Conservation (phyloP, 1,140 invertebrate species). For the Zaprionus capensis region DNA sequence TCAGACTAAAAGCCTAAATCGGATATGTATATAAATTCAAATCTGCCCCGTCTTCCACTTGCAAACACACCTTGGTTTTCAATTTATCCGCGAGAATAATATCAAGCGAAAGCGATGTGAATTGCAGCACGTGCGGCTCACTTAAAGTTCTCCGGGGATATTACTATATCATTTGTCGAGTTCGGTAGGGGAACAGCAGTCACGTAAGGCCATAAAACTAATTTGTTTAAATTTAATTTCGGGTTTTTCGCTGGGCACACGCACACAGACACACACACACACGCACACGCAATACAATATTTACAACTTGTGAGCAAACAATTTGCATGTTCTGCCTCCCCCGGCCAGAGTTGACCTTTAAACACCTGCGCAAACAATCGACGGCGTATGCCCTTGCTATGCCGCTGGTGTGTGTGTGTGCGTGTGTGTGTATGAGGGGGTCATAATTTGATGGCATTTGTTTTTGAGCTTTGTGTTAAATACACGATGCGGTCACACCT, state of each 20-base stretch:
- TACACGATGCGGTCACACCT: conserved; percentile 73
- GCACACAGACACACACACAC: too few relatives aligned
- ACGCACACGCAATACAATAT: conserved; percentile 65
- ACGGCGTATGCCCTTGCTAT: not conserved
- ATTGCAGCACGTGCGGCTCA: conserved; percentile 15
- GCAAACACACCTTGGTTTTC: conserved; percentile 17
- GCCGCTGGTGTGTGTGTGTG: not conserved
- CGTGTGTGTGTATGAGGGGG: not conserved
- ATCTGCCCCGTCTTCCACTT: not conserved
- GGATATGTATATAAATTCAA: not conserved
- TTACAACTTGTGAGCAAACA: conserved; percentile 81
- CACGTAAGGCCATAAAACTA: conserved; percentile 70
- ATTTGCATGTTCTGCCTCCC: conserved; percentile 53
- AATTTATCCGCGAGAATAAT: conserved; percentile 12
- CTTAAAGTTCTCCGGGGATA: conserved; percentile 21
- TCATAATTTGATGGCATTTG: conserved; percentile 61
- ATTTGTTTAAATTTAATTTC: conserved; percentile 79
- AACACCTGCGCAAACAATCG: conserved; percentile 73
- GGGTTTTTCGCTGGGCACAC: conserved; percentile 40
- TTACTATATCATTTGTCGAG: conserved; percentile 27
- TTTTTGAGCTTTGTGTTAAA: conserved; percentile 75
- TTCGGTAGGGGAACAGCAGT: not conserved
- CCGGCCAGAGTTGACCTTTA: conserved; percentile 49
- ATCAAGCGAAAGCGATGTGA: not conserved
- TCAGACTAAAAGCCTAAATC: not conserved